Evolutionary conservation across 1,140 invertebrate genomes (phyloP), one percentile per base, ranked within the genome.

Genomic region (Zophobas atratus): DNA sequence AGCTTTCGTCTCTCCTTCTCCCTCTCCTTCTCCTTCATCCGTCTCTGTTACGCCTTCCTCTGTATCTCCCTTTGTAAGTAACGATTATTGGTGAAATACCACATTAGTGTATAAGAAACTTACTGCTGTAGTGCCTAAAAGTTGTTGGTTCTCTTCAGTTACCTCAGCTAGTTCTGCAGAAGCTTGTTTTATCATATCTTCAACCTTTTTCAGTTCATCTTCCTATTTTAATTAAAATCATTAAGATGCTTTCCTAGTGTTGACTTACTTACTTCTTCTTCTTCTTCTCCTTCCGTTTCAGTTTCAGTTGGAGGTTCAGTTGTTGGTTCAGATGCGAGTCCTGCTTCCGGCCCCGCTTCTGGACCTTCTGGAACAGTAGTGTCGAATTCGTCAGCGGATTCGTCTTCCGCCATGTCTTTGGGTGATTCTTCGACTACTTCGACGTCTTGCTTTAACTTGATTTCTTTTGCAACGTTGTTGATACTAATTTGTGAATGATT

Each of bases 401-500:
- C 81, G 70, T 86, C 85, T 77, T 85, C 82, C 79, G 86, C 79
- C 48, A 74, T 80, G 41, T 79, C 80, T 33, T 89, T 87, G 36
- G 91, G 90, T 49, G 90, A 89, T 49, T 91, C 89, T 51, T 89
- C 90, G 56, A 90, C 91, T 6, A 90, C 91, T 36, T 88, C 88
- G 8, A 91, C 87, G 35, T 92, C 84, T 77, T 90, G 20, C 88
- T 60, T 89, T 85, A 1, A 93, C n/a, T 1, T 33, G 75, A 32
- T 20, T 2, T 67, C 1, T 8, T 77, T 35, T 38, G 36, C 33
- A n/a, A 51, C 43, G 20, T 20, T 20, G 20, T 20, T 20, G 74
- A 63, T n/a, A 46, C 43, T 75, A 39, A 5, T 53, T 33, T 55
- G 39, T 5, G 71, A 73, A 55, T 56, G 6, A 43, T 43, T 46